Percentiles rank a stretch among this genome's conserved stretches.
These are phyloP conservation scores for Ceratina japonica DNA, from an alignment of 1,140 invertebrate genomes.

Conservation along the genomic window DNA sequence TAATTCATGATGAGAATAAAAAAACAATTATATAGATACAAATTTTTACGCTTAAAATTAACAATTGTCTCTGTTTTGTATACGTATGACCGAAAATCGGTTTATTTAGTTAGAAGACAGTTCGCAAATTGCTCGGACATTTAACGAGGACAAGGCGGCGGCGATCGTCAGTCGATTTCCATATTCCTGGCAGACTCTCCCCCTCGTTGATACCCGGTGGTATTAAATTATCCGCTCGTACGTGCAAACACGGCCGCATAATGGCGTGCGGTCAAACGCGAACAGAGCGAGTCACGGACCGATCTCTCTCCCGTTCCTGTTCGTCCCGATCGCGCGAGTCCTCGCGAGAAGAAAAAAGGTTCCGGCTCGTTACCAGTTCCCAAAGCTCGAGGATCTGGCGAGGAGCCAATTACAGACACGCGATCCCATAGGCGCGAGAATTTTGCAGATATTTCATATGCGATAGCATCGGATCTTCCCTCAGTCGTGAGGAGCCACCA, in stretches of 20 bases:
- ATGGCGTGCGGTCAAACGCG: constrained; percentile 56
- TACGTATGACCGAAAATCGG: no score
- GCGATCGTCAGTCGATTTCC: constrained; percentile 24
- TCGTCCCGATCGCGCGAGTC: constrained; percentile 17
- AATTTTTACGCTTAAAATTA: no score
- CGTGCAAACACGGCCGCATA: constrained; percentile 45
- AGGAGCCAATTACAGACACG: constrained; percentile 65
- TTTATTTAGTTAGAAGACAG: no score
- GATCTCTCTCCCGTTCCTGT: constrained; percentile 24
- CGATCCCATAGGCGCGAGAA: constrained; percentile 60
- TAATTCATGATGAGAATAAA: no score
- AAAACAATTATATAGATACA: no score
- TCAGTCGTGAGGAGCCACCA: no score
- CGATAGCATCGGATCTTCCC: constrained; percentile 25
- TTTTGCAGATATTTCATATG: constrained; percentile 57
- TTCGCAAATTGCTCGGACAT: neutral
- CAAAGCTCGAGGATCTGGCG: constrained; percentile 51
- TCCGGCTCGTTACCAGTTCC: constrained; percentile 62
- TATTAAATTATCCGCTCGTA: constrained; percentile 58
- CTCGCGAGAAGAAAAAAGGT: constrained; percentile 43
- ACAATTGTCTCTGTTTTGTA: no score
- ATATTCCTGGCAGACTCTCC: constrained; percentile 32
- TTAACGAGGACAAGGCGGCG: neutral
- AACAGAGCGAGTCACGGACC: constrained; percentile 51
- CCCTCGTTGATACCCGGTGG: constrained; percentile 29